These are phyloP conservation scores for Lucinisca nassula DNA, from an alignment of 2,888 invertebrate genomes.

Conservation along the genomic window DNA sequence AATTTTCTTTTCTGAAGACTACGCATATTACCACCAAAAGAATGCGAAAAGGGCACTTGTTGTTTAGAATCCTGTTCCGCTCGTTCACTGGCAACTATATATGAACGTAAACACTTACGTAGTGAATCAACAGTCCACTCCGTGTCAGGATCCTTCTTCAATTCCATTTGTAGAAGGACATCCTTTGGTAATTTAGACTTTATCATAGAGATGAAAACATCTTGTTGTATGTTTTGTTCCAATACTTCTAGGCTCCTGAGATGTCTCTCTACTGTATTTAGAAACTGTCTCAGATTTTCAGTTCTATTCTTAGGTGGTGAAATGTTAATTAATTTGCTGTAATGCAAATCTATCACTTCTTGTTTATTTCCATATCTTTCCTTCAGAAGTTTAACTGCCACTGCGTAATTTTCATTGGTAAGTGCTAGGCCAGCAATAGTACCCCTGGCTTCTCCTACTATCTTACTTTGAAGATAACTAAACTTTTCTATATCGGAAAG, in stretches of 20 bases:
- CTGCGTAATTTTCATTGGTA: conserved; percentile 45
- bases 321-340: conserved; percentile 37
- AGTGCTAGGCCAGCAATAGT: conserved; percentile 40
- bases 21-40: background rate
- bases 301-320: background rate
- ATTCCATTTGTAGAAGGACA: conserved; percentile 34
- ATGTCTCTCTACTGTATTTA: conserved; percentile 1
- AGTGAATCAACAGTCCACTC: conserved; percentile 23
- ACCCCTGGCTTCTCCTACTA: conserved; percentile 13
- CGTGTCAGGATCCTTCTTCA: conserved; percentile 8
- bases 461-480: conserved; percentile 18
- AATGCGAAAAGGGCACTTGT: background rate
- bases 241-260: conserved; percentile 24
- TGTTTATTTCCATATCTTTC: conserved; percentile 44
- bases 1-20: background rate
- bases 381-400: conserved; percentile 39
- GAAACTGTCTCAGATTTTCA: background rate
- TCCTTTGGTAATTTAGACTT: conserved; percentile 22
- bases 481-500: conserved; percentile 26
- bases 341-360: conserved; percentile 51
- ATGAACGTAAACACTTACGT: conserved; percentile 18
- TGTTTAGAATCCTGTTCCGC: conserved; percentile 18
- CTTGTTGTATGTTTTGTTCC: conserved; percentile 30
- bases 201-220: conserved; percentile 39
- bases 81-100: conserved; percentile 12